Evolutionary conservation across 2,888 invertebrate genomes (phyloP).

Genomic region (Dione juno): DNA sequence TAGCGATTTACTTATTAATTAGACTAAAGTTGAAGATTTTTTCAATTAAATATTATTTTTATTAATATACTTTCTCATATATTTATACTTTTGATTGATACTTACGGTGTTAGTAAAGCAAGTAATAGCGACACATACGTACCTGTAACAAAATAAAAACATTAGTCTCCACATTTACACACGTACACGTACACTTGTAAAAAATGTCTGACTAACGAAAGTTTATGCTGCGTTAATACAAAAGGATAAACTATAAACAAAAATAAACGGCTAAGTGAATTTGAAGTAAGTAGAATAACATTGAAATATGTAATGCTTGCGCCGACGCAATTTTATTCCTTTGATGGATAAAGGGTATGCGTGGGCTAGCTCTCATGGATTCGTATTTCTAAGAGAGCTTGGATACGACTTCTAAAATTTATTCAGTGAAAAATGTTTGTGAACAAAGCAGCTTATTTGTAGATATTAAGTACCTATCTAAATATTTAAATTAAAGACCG

Average conservation of each 20-base stretch:
- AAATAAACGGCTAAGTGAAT: conserved; percentile 30
- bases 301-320: conserved; percentile 50
- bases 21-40: neutral
- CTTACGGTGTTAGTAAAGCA: neutral
- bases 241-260: conserved; percentile 9
- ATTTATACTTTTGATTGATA: neutral
- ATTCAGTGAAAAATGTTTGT: neutral
- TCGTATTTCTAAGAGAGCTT: conserved; percentile 23
- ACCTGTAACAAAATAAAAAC: conserved; percentile 5
- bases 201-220: too few species aligned
- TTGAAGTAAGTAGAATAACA: conserved; percentile 37
- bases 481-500: neutral
- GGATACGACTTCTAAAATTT: conserved; percentile 33
- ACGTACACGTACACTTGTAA: too few species aligned
- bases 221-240: too few species aligned
- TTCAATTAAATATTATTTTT: neutral
- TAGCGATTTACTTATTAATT: conserved; percentile 27
- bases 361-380: conserved; percentile 61
- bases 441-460: neutral
- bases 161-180: too few species aligned
- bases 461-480: neutral
- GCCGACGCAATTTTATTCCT: conserved; percentile 64
- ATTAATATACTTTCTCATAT: neutral
- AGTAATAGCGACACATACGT: neutral
- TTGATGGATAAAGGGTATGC: conserved; percentile 59